Evolutionary conservation across 1,140 invertebrate genomes (phyloP), one percentile per base, ranked within the genome.

Genomic region (Trachelipus rathkii): DNA sequence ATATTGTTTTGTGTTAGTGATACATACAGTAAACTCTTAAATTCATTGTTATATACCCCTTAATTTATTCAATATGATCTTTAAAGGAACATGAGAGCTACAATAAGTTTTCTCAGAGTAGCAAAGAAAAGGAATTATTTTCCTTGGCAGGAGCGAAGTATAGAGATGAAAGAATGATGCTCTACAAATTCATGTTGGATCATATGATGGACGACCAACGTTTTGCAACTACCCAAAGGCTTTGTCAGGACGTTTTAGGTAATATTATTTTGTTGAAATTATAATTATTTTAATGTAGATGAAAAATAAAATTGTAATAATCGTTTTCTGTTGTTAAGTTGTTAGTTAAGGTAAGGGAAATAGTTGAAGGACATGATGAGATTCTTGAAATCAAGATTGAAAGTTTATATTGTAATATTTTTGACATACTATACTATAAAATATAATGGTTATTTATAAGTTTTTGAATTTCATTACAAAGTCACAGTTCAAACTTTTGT

Each of bases 101-200:
- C 74, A 87, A 85, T 71, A 85, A 86, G 74, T 86, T 87, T 71
- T 83, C 81, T 53, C 87, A 89, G 82, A 85, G 84, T 13, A 84
- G 86, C 4, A 83, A 84, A 74, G 88, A 89, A 79, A 86, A 84
- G 71, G 80, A 85, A 50, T 81, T 87, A 46, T 87, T 90, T 81
- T 87, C 86, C 19, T 77, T 90, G 24, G 85, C 86, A 13, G 89
- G 89, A 9, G 71, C 81, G 10, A 78, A 84, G 4, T 88, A 89
- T 77, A 76, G 82, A 13, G 80, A 83, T 0, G 85, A 88, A 43
- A 82, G 90, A 68, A 79, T 86, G 68, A 82, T 82, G n/a, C 85
- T 91, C 21, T 91, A 90, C 77, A 84, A 85, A 69, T 90, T 90
- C 77, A 89, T 91, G 88, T 73, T 90, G 78, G 87, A 89, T 50